Conservation (phyloP, 2,888 invertebrate species). For the Drosophila percnosoma region DNA sequence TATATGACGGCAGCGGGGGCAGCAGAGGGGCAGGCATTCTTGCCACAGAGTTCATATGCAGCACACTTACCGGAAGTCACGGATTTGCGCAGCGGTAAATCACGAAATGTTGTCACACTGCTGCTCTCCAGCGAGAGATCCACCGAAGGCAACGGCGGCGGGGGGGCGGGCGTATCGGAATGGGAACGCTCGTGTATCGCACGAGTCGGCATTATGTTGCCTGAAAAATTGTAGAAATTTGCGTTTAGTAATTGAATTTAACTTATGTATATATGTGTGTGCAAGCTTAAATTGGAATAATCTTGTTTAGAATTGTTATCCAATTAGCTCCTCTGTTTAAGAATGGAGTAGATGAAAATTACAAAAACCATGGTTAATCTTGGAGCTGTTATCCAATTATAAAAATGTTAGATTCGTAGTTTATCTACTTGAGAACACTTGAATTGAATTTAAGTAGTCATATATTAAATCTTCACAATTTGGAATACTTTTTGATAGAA, state of each 20-base stretch:
- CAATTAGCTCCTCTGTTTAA: no score
- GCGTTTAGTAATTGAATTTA: neutral
- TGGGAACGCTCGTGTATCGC: constrained; percentile 94
- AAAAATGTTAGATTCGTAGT: no score
- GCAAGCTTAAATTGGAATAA: neutral
- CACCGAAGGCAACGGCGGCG: constrained; percentile 92
- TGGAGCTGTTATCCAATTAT: neutral
- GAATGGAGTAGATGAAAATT: no score
- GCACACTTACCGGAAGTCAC: constrained; percentile 88
- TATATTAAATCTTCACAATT: neutral
- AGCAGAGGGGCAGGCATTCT: neutral
- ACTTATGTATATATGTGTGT: neutral
- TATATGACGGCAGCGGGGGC: neutral
- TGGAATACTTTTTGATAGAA: neutral
- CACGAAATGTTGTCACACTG: constrained; percentile 96
- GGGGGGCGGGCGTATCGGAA: constrained; percentile 91
- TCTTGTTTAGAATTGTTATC: neutral
- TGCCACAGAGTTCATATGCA: neutral
- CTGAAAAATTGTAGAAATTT: constrained; percentile 24
- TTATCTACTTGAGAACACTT: neutral
- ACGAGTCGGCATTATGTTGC: constrained; percentile 72
- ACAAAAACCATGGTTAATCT: neutral
- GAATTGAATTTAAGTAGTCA: neutral
- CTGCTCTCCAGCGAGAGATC: constrained; percentile 97
- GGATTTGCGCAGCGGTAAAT: constrained; percentile 94